phyloP scores from a whole-genome alignment of 2,888 invertebrate species.

The Melipona beecheii region DNA sequence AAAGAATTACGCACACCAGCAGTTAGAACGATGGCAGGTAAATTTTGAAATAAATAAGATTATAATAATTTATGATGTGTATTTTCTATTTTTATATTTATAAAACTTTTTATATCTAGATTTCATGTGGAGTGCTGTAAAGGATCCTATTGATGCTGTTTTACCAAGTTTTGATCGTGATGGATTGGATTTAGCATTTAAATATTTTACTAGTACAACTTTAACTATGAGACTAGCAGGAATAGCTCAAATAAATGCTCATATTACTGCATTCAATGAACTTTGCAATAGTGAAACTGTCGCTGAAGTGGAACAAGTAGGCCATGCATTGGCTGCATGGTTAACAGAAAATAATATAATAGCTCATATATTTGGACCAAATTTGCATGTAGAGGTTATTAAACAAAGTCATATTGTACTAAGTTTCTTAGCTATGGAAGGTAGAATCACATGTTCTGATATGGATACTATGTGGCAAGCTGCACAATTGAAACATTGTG shows the following conservation, averaged over 20 bases:
- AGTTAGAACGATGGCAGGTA: slow-evolving; percentile 96
- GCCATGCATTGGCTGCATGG: slow-evolving; percentile 94
- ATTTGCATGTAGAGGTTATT: slow-evolving; percentile 97
- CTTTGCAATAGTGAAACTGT: slow-evolving; percentile 95
- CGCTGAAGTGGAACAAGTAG: slow-evolving; percentile 93
- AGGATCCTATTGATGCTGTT: slow-evolving; percentile 95
- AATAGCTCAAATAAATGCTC: slow-evolving; percentile 97
- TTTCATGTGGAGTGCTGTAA: slow-evolving; percentile 98
- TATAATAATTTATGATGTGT: neutral
- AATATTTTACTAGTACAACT: slow-evolving; percentile 97
- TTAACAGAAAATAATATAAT: slow-evolving; percentile 95
- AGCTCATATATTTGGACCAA: slow-evolving; percentile 98
- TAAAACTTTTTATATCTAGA: slow-evolving; percentile 85
- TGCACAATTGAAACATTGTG: slow-evolving; percentile 97
- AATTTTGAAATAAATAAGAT: slow-evolving; percentile 56
- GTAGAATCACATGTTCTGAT: slow-evolving; percentile 94
- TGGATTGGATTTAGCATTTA: slow-evolving; percentile 96
- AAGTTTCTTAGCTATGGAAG: slow-evolving; percentile 96
- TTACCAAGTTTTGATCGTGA: slow-evolving; percentile 93
- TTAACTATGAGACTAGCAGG: slow-evolving; percentile 97
- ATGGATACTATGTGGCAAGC: slow-evolving; percentile 97
- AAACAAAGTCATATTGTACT: slow-evolving; percentile 97
- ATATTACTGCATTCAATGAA: slow-evolving; percentile 96
- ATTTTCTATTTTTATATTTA: slow-evolving; percentile 17
- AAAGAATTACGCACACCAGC: slow-evolving; percentile 95